Percentiles rank a stretch among this genome's conserved stretches.
Evolutionary conservation across 2,113 vertebrate genomes (phyloP).

Genomic region (Chelonoidis abingdonii): DNA sequence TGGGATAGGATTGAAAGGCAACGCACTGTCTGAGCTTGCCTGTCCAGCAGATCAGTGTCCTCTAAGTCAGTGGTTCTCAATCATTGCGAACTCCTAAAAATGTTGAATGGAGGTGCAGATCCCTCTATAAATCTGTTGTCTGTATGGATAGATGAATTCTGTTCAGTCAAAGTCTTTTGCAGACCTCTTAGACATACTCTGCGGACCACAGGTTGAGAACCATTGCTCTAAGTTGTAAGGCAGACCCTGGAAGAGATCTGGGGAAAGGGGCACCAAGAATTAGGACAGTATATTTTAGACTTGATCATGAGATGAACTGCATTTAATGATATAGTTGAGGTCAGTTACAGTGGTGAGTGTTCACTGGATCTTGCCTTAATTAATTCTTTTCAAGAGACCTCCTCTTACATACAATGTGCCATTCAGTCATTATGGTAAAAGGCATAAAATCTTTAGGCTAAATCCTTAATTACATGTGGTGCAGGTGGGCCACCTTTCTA

Average conservation of each 20-base stretch:
- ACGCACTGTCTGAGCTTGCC: too few species aligned
- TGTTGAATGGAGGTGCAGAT: too few species aligned
- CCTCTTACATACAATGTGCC: not conserved
- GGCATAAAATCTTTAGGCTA: not conserved
- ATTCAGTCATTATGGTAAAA: not conserved
- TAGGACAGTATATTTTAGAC: not conserved
- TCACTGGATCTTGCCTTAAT: not conserved
- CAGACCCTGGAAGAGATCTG: not conserved
- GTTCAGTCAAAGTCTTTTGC: too few species aligned
- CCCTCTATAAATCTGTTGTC: too few species aligned
- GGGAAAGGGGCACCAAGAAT: not conserved
- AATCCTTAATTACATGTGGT: not conserved
- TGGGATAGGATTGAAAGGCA: not conserved
- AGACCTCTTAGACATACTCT: too few species aligned
- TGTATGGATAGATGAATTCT: too few species aligned
- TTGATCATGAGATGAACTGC: not conserved
- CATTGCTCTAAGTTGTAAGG: not conserved
- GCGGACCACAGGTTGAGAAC: too few species aligned
- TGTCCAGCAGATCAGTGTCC: too few species aligned
- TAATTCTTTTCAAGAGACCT: not conserved
- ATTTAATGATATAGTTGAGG: not conserved
- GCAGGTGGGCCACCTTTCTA: not conserved
- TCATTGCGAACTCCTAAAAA: too few species aligned
- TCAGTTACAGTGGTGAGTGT: not conserved
- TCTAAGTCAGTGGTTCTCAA: too few species aligned